Conservation (phyloP, 2,113 vertebrate species). For the Leptobrachium ailaonicum region DNA sequence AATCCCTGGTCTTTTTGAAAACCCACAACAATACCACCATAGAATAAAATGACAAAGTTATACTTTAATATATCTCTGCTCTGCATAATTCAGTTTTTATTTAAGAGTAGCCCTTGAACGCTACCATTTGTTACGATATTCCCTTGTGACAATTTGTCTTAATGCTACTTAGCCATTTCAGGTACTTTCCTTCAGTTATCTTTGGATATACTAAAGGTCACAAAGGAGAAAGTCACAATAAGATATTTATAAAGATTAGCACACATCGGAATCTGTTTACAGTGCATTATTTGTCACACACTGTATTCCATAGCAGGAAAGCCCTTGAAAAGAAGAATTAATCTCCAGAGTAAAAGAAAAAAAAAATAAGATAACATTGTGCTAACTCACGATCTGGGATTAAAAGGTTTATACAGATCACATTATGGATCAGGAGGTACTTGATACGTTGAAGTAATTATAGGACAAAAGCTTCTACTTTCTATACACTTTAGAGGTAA, state of each 20-base stretch:
- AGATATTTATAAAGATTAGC: conserved; percentile 70
- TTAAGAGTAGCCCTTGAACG: too few relatives aligned
- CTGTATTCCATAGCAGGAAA: conserved; percentile 67
- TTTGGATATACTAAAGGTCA: conserved; percentile 64
- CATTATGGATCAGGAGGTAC: conserved; percentile 69
- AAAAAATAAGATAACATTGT: conserved; percentile 66
- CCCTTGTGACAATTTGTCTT: conserved; percentile 1
- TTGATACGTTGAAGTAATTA: conserved; percentile 54
- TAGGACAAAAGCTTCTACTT: conserved; percentile 54
- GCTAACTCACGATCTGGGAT: conserved; percentile 72
- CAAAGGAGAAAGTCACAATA: conserved; percentile 63
- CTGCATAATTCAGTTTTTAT: too few relatives aligned
- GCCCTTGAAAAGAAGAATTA: conserved; percentile 63
- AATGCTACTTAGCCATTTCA: conserved; percentile 14
- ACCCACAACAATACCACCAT: too few relatives aligned
- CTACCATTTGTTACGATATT: not conserved
- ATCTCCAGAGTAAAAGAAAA: conserved; percentile 61
- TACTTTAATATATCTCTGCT: too few relatives aligned
- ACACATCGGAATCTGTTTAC: conserved; percentile 63
- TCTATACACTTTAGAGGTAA: conserved; percentile 13
- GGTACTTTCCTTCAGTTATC: conserved; percentile 41
- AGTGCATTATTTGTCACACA: conserved; percentile 59
- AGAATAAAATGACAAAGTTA: too few relatives aligned
- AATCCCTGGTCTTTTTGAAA: too few relatives aligned
- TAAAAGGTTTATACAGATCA: conserved; percentile 70